Evolutionary conservation across 2,888 invertebrate species (phyloP).

Genomic region (Idaea dimidiata): DNA sequence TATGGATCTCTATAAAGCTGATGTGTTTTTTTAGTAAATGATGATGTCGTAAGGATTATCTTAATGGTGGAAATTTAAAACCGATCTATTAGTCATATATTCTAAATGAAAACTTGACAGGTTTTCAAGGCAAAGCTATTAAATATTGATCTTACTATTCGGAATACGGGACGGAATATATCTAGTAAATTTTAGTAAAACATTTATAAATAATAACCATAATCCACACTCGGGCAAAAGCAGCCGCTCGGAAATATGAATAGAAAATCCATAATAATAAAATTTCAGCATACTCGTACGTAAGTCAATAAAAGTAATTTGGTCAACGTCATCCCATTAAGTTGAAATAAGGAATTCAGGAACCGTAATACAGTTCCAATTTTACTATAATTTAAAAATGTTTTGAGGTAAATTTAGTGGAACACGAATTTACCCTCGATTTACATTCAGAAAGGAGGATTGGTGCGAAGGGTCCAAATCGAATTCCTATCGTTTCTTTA

Average conservation of each 20-base stretch:
- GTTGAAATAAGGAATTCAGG: constrained; percentile 7
- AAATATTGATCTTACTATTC: too few relatives aligned
- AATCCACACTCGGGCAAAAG: neutral
- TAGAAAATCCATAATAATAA: neutral
- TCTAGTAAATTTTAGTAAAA: too few relatives aligned
- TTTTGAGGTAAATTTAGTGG: constrained; percentile 54
- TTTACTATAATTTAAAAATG: constrained; percentile 59
- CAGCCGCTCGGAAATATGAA: neutral
- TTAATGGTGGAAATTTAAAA: too few relatives aligned
- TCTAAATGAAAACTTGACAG: too few relatives aligned
- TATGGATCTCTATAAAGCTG: too few relatives aligned
- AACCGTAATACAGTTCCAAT: constrained; percentile 41
- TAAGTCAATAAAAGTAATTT: constrained; percentile 3
- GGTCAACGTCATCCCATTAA: constrained; percentile 2
- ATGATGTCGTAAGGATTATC: too few relatives aligned
- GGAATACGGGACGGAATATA: too few relatives aligned
- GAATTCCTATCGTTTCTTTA: constrained; percentile 72
- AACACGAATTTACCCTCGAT: constrained; percentile 60
- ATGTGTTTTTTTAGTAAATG: too few relatives aligned
- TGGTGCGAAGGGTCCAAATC: constrained; percentile 65
- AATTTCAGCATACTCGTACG: neutral
- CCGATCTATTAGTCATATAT: too few relatives aligned
- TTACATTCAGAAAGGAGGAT: constrained; percentile 71
- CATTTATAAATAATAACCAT: too few relatives aligned
- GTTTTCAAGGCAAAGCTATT: too few relatives aligned